Conservation (phyloP, 2,797 vertebrate genomes). For the Catostomus latipinnis region DNA sequence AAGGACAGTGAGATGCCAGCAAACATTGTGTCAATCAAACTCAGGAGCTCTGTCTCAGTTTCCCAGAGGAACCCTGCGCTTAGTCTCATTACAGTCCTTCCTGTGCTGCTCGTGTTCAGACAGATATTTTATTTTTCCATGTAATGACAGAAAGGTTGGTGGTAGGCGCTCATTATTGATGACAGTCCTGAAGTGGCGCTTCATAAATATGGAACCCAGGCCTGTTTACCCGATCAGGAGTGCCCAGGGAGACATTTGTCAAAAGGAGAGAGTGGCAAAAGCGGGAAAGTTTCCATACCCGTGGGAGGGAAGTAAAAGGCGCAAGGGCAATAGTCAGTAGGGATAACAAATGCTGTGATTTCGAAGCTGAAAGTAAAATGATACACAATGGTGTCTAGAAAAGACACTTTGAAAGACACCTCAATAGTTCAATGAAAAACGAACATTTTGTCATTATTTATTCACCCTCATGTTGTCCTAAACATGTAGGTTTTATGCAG, state of each 20-base stretch:
- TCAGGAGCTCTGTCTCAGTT: slow-evolving; percentile 2
- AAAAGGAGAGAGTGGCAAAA: slow-evolving; percentile 25
- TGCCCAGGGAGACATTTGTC: slow-evolving; percentile 40
- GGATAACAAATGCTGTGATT: slow-evolving; percentile 61
- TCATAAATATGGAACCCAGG: slow-evolving; percentile 42
- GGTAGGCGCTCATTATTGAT: slow-evolving; percentile 39
- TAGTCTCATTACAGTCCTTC: slow-evolving; percentile 45
- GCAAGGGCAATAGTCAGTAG: slow-evolving; percentile 57
- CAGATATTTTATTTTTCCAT: slow-evolving; percentile 26
- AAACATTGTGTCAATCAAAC: slow-evolving; percentile 48
- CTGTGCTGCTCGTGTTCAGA: slow-evolving; percentile 16
- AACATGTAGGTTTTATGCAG: too few relatives aligned
- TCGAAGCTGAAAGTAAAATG: slow-evolving; percentile 32
- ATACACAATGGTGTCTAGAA: neutral
- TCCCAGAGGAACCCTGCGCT: slow-evolving; percentile 15
- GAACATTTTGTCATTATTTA: too few relatives aligned
- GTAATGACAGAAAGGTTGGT: slow-evolving; percentile 45
- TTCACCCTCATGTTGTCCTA: too few relatives aligned
- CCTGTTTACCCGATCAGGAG: slow-evolving; percentile 44
- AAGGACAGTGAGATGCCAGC: slow-evolving; percentile 24
- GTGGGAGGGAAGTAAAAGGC: slow-evolving; percentile 50
- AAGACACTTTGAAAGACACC: neutral
- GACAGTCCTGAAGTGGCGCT: slow-evolving; percentile 34
- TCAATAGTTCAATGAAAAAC: neutral
- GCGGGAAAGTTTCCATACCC: slow-evolving; percentile 29